Conservation (phyloP, 2,113 vertebrate genomes). For the Oryzias javanicus region DNA sequence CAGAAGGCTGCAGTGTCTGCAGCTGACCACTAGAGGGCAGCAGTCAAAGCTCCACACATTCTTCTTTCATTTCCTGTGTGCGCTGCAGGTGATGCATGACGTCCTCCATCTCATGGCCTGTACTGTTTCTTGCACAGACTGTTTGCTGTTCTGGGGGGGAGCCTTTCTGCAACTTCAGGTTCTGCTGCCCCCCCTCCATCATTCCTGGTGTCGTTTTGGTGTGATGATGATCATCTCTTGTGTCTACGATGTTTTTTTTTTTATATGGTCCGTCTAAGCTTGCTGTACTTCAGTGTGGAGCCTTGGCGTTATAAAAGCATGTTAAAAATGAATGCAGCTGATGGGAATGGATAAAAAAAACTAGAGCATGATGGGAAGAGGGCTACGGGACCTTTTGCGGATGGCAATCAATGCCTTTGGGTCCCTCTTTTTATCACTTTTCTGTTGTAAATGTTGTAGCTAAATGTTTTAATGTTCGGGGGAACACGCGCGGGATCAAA, state of each 20-base stretch:
- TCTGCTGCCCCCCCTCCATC: conserved; percentile 30
- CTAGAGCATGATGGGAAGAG: conserved; percentile 12
- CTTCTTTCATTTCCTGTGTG: conserved; percentile 11
- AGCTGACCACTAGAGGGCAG: conserved; percentile 20
- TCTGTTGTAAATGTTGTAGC: conserved; percentile 61
- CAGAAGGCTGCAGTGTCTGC: conserved; percentile 54
- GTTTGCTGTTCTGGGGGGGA: conserved; percentile 48
- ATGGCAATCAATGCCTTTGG: conserved; percentile 58
- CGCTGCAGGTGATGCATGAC: conserved; percentile 56
- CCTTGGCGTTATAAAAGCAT: conserved; percentile 58
- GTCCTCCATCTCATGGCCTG: conserved; percentile 58
- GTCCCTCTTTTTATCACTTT: conserved; percentile 44
- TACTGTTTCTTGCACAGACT: conserved; percentile 73
- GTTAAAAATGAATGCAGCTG: conserved; percentile 44
- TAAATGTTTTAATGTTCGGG: conserved; percentile 65
- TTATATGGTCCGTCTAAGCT: conserved; percentile 58
- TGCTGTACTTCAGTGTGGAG: conserved; percentile 66
- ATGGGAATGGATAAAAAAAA: conserved; percentile 15
- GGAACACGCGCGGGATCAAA: conserved; percentile 45
- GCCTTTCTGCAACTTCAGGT: conserved; percentile 76
- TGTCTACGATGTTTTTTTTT: conserved; percentile 51
- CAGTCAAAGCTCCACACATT: conserved; percentile 13
- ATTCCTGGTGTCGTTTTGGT: conserved; percentile 29
- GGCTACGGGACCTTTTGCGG: conserved; percentile 43
- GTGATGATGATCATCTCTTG: conserved; percentile 44